Evolutionary conservation across 2,888 invertebrate genomes (phyloP).

Genomic region (Elysia crispata): DNA sequence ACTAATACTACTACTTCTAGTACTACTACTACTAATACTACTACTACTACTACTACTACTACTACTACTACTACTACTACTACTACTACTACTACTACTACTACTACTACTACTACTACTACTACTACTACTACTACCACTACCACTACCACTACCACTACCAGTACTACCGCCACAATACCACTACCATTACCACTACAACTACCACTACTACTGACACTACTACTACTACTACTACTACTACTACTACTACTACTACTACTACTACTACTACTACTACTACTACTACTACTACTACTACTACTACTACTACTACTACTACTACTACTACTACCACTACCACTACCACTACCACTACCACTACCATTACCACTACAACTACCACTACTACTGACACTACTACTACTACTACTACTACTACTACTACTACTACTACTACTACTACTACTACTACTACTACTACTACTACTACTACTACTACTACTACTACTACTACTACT

Average conservation of each 20-base stretch:
- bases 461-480: conserved; percentile 31
- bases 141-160: too few species aligned
- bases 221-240: conserved; percentile 23
- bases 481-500: conserved; percentile 31
- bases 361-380: background rate
- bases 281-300: conserved; percentile 32
- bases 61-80: conserved; percentile 39
- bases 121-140: conserved; percentile 1
- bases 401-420: conserved; percentile 23
- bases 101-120: background rate
- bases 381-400: background rate
- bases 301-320: conserved; percentile 29
- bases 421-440: conserved; percentile 33
- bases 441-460: conserved; percentile 27
- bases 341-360: background rate
- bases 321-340: conserved; percentile 11
- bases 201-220: too few species aligned
- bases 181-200: too few species aligned
- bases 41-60: too few species aligned
- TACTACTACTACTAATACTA: too few species aligned
- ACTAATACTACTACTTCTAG: too few species aligned
- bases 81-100: conserved; percentile 31
- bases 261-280: conserved; percentile 25
- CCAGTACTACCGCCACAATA: too few species aligned
- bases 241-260: conserved; percentile 34